Conservation (phyloP, 2,888 invertebrate species). For the Ditylenchus weischeri region DNA sequence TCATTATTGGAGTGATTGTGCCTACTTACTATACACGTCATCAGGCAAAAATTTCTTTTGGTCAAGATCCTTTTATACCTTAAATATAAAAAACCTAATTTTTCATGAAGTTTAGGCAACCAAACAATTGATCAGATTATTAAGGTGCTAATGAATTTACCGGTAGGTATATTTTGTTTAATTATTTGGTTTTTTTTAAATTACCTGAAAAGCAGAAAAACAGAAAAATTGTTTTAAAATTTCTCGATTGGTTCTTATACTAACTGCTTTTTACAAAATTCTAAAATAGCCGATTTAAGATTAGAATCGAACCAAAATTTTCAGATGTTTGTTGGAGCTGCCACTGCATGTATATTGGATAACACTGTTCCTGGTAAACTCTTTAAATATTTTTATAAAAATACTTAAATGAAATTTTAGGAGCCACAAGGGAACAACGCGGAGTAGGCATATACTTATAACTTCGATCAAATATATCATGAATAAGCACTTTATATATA, state of each 20-base stretch:
- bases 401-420: constrained; percentile 17
- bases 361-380: constrained; percentile 39
- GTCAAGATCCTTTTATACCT: not conserved
- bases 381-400: no score
- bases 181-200: not conserved
- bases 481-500: no score
- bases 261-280: no score
- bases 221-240: no score
- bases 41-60: not conserved
- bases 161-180: constrained; percentile 9
- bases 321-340: constrained; percentile 52
- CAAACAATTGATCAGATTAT: constrained; percentile 36
- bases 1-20: constrained; percentile 75
- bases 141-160: constrained; percentile 45
- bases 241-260: no score
- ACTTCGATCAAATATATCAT: not conserved
- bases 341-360: constrained; percentile 52
- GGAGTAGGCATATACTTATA: constrained; percentile 27
- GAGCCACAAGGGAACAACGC: constrained; percentile 50
- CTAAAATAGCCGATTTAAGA: no score
- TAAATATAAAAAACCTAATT: no score
- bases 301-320: not conserved
- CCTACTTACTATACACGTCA: constrained; percentile 40
- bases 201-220: no score
- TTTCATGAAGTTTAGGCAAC: constrained; percentile 18